Conservation (phyloP, 2,888 invertebrate genomes). For the Strigamia maritima region DNA sequence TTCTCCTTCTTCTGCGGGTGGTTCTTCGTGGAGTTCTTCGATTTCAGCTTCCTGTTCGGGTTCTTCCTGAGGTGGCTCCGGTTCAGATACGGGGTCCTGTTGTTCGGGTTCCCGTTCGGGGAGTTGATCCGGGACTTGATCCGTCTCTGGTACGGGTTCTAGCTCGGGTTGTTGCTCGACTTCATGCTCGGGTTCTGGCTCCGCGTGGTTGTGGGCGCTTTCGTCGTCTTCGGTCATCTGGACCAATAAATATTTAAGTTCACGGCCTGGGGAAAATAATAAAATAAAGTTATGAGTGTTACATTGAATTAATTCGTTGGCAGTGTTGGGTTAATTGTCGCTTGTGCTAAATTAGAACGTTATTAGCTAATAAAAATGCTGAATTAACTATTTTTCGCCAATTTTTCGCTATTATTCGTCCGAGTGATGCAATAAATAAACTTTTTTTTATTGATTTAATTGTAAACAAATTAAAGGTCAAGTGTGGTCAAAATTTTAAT, state of each 20-base stretch:
- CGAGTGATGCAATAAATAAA: no score
- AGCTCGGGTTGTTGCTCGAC: background rate
- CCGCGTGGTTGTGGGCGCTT: conserved; percentile 38
- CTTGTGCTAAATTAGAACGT: no score
- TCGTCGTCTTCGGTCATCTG: background rate
- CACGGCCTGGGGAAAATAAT: background rate
- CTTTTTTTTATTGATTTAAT: no score
- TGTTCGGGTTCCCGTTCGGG: background rate
- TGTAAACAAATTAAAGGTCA: no score
- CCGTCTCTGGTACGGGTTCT: background rate
- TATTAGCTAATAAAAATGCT: no score
- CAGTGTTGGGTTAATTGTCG: no score
- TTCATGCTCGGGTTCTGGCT: background rate
- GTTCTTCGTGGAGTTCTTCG: background rate
- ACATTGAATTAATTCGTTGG: no score
- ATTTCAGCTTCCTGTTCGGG: background rate
- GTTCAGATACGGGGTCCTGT: background rate
- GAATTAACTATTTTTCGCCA: no score
- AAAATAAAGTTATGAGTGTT: background rate
- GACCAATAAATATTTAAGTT: background rate
- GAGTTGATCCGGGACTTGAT: background rate
- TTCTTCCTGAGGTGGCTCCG: no score
- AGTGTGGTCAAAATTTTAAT: no score
- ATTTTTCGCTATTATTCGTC: no score
- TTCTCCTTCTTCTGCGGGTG: background rate